Evolutionary conservation across 1,140 invertebrate species (phyloP).

Genomic region (Cotesia typhae): DNA sequence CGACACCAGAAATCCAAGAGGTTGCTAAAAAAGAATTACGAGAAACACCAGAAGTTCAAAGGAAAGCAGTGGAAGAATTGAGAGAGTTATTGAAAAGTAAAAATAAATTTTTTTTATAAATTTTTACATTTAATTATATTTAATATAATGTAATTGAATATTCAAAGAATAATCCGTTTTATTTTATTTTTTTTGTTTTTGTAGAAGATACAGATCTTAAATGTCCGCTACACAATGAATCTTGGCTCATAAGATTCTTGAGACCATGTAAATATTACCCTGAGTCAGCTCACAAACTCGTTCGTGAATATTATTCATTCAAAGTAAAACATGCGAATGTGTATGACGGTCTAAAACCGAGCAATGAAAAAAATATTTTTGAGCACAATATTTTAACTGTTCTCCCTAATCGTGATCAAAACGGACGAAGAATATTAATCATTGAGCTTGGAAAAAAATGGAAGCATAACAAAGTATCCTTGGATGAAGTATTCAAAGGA

Average conservation of each 20-base stretch:
- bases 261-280: conserved; percentile 84
- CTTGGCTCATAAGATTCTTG: conserved; percentile 79
- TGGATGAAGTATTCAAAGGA: conserved; percentile 86
- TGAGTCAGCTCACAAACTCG: conserved; percentile 76
- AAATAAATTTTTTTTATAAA: background rate
- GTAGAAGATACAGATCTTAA: conserved; percentile 75
- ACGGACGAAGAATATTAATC: conserved; percentile 76
- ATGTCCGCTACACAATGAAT: conserved; percentile 75
- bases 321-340: conserved; percentile 79
- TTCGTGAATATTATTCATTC: conserved; percentile 82
- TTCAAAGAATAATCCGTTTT: background rate
- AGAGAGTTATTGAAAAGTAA: conserved; percentile 75
- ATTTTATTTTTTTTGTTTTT: conserved; percentile 34
- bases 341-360: conserved; percentile 76
- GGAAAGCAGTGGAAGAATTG: conserved; percentile 71
- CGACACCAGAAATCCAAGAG: conserved; percentile 70
- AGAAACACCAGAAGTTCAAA: conserved; percentile 74
- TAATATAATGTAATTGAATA: background rate
- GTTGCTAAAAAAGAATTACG: conserved; percentile 78
- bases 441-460: conserved; percentile 85
- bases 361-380: conserved; percentile 78
- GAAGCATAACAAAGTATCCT: conserved; percentile 80
- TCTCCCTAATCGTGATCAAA: conserved; percentile 78
- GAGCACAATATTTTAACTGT: conserved; percentile 80
- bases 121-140: background rate